Evolutionary conservation across 2,888 invertebrate genomes (phyloP).

Genomic region (Cantharis nigra): DNA sequence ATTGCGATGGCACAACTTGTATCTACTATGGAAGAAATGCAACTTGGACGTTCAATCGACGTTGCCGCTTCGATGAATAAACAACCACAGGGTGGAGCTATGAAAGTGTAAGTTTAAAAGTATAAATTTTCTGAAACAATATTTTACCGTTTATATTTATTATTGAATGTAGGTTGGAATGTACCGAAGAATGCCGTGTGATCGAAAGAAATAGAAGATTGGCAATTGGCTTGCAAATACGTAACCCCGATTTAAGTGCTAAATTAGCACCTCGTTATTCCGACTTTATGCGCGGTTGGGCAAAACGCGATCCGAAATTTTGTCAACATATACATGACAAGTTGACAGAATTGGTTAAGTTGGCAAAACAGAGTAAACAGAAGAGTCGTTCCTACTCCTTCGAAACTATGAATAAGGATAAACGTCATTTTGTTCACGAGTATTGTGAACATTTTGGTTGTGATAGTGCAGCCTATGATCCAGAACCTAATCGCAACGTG

Average conservation of each 20-base stretch:
- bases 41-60: conserved; percentile 76
- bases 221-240: conserved; percentile 90
- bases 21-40: conserved; percentile 77
- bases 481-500: conserved; percentile 93
- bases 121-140: background rate
- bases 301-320: conserved; percentile 79
- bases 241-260: conserved; percentile 83
- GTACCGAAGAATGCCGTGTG: conserved; percentile 89
- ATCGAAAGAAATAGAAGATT: conserved; percentile 86
- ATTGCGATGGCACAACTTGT: conserved; percentile 78
- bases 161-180: conserved; percentile 65
- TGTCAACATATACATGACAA: conserved; percentile 83
- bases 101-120: conserved; percentile 63
- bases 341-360: conserved; percentile 81
- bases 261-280: conserved; percentile 85
- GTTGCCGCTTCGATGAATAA: conserved; percentile 69
- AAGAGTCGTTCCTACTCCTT: conserved; percentile 73
- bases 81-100: conserved; percentile 46
- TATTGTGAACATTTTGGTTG: conserved; percentile 94
- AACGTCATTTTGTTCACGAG: conserved; percentile 91
- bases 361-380: conserved; percentile 77
- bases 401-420: conserved; percentile 91
- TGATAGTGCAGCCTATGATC: conserved; percentile 91
- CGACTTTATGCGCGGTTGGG: conserved; percentile 82
- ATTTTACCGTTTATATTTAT: background rate